A percentile compares a stretch with the other conserved stretches of the same genome.
phyloP scores from a whole-genome alignment of 2,888 invertebrate species.

The Hirtodrosophila cameraria region DNA sequence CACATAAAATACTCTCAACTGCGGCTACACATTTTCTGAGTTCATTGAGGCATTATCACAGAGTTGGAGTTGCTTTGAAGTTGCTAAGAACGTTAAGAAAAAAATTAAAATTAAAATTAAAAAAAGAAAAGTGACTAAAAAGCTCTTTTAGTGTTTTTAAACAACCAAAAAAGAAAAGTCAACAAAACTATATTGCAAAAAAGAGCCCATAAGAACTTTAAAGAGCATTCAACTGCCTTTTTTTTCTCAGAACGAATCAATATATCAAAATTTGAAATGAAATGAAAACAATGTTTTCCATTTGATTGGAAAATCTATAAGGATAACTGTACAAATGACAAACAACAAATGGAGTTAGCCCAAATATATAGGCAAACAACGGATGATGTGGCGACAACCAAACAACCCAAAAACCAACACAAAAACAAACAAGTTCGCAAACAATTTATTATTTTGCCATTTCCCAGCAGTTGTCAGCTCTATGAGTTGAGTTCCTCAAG shows the following conservation, averaged over 20 bases:
- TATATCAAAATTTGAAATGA: conserved; percentile 69
- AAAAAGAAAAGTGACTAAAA: background rate
- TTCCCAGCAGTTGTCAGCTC: too few species aligned
- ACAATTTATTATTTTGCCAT: conserved; percentile 77
- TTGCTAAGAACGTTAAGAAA: background rate
- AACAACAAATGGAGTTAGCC: conserved; percentile 28
- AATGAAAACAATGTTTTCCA: conserved; percentile 70
- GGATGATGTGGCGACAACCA: conserved; percentile 25
- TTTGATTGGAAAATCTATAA: conserved; percentile 52
- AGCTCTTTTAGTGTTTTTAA: too few species aligned
- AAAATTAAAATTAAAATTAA: background rate
- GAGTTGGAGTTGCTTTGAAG: background rate
- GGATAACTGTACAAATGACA: conserved; percentile 45
- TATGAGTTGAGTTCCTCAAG: conserved; percentile 14
- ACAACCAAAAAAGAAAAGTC: too few species aligned
- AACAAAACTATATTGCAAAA: too few species aligned
- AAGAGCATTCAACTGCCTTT: background rate
- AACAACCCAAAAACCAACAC: conserved; percentile 34
- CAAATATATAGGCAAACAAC: conserved; percentile 45
- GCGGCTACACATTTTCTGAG: conserved; percentile 2
- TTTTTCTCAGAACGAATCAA: conserved; percentile 4
- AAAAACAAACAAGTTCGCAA: conserved; percentile 59
- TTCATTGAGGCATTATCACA: conserved; percentile 6
- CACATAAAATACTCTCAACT: conserved; percentile 18
- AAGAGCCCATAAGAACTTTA: background rate